Conservation (phyloP, 2,888 invertebrate species). For the Gymnosoma rotundatum region DNA sequence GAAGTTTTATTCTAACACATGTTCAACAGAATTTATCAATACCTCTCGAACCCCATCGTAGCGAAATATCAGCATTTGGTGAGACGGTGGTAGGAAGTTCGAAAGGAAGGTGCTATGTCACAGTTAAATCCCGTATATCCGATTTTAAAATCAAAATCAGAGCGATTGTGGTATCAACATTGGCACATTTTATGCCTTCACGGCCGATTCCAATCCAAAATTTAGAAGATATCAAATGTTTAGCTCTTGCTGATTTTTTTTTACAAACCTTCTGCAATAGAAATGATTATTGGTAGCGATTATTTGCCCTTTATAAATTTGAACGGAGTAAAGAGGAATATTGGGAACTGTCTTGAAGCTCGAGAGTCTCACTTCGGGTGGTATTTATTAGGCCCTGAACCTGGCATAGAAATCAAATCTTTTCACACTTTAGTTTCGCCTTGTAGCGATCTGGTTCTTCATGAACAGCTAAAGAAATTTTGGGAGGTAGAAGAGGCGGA, state of each 20-base stretch:
- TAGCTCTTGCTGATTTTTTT: not conserved
- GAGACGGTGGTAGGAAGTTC: not conserved
- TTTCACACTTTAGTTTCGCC: no score
- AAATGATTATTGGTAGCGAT: no score
- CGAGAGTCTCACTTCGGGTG: no score
- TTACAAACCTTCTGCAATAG: no score
- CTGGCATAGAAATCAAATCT: not conserved
- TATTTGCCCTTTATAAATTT: no score
- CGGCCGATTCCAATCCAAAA: no score
- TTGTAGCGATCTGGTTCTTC: not conserved
- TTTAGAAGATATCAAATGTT: not conserved
- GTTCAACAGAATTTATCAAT: not conserved
- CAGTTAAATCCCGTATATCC: not conserved
- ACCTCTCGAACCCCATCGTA: not conserved
- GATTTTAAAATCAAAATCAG: not conserved
- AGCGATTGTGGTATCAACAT: no score
- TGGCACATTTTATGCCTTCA: no score
- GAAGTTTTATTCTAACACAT: not conserved
- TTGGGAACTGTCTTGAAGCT: no score
- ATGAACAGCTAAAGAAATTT: not conserved
- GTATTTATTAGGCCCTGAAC: no score
- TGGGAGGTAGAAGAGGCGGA: not conserved
- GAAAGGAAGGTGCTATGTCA: no score
- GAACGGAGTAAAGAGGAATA: no score
- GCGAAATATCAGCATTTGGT: not conserved